These are phyloP conservation scores for Belonocnema kinseyi DNA, from an alignment of 1,140 invertebrate genomes.

Conservation along the genomic window DNA sequence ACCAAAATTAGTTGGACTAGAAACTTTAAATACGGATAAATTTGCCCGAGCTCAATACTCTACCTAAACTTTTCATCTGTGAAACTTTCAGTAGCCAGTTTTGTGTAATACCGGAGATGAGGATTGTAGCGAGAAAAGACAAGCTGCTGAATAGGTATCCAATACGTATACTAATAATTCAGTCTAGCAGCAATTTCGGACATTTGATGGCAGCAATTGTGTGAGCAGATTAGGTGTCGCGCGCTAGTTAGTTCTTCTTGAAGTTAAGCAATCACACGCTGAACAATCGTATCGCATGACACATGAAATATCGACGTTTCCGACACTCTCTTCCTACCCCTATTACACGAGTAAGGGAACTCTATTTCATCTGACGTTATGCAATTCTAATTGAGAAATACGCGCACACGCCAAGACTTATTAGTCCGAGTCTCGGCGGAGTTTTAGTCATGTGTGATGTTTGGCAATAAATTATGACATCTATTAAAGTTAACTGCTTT, in stretches of 20 bases:
- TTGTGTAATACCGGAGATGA: too few species aligned
- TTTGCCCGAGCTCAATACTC: too few species aligned
- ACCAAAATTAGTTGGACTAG: too few species aligned
- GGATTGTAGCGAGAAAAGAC: too few species aligned
- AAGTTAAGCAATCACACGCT: conserved; percentile 17
- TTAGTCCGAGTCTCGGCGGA: neutral
- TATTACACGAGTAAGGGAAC: neutral
- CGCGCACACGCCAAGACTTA: conserved; percentile 12
- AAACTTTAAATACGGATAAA: too few species aligned
- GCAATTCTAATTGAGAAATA: conserved; percentile 31
- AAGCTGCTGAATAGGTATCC: too few species aligned
- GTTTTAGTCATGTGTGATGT: neutral
- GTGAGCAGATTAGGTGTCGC: neutral
- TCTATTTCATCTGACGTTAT: conserved; percentile 19
- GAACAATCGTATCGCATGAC: conserved; percentile 30
- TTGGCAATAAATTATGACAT: too few species aligned
- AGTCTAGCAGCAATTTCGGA: neutral
- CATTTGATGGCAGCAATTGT: neutral
- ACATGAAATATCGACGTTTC: conserved; percentile 31
- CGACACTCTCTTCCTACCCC: conserved; percentile 17
- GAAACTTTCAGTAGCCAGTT: too few species aligned
- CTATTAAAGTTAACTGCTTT: too few species aligned
- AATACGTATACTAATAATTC: neutral
- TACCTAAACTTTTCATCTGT: too few species aligned
- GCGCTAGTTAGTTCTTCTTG: conserved; percentile 1